Evolutionary conservation across 1,140 invertebrate species (phyloP).

Genomic region (Zaprionus davidi): DNA sequence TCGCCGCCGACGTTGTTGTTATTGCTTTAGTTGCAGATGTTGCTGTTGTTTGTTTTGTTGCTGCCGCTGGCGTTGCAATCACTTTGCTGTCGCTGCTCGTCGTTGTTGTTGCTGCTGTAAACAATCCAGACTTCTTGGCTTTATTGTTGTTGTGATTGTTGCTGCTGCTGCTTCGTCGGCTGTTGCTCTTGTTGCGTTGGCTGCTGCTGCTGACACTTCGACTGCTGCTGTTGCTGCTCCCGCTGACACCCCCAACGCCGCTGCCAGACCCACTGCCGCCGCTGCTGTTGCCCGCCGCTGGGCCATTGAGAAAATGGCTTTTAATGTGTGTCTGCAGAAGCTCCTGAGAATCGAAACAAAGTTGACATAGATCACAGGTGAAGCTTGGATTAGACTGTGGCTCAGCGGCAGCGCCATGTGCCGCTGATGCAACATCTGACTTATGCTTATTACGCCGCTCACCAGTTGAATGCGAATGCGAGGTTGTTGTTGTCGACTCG

Average conservation of each 20-base stretch:
- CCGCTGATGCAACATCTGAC: slow-evolving; percentile 30
- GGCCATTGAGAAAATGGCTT: slow-evolving; percentile 81
- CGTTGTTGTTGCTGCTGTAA: not conserved
- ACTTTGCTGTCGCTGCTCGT: slow-evolving; percentile 3
- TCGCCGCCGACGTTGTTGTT: slow-evolving; percentile 1
- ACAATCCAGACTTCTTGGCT: slow-evolving; percentile 27
- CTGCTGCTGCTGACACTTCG: not conserved
- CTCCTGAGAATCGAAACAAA: slow-evolving; percentile 82
- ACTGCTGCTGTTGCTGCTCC: not conserved
- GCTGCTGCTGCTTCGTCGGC: not conserved
- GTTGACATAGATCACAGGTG: slow-evolving; percentile 83
- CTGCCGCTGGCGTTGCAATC: not conserved
- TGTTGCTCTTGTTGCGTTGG: slow-evolving; percentile 2
- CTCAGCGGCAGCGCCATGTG: slow-evolving; percentile 48
- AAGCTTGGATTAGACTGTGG: slow-evolving; percentile 62
- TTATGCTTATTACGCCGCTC: slow-evolving; percentile 60
- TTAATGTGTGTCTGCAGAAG: slow-evolving; percentile 81
- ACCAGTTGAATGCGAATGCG: slow-evolving; percentile 72
- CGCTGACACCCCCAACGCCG: not conserved
- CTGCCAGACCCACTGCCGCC: not conserved
- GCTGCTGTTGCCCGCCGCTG: slow-evolving; percentile 33
- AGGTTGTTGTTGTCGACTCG: slow-evolving; percentile 63
- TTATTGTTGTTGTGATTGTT: slow-evolving; percentile 31
- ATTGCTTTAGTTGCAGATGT: slow-evolving; percentile 11
- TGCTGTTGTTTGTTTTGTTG: slow-evolving; percentile 3